Percentiles rank a stretch among this genome's conserved stretches.
These are phyloP conservation scores for Cliona cf. orientalis DNA, from an alignment of 37 sponge, comb jelly and placozoan species.

Conservation along the genomic window DNA sequence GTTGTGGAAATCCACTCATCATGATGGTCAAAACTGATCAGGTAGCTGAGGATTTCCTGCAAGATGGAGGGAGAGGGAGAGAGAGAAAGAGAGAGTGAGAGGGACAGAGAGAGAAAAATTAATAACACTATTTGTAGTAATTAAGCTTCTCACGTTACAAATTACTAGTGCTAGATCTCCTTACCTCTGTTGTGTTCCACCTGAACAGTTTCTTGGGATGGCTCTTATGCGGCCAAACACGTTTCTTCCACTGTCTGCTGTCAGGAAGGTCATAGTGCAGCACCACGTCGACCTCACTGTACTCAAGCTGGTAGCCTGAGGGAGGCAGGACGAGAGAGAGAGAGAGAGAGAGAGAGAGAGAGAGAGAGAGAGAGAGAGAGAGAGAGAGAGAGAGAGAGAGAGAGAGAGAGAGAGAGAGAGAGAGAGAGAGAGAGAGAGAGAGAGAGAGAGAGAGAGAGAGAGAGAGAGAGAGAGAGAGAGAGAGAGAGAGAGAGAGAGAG, in stretches of 20 bases:
- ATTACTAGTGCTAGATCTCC: background rate
- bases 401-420: background rate
- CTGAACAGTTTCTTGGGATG: constrained; percentile 36
- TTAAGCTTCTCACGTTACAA: background rate
- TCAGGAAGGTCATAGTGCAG: constrained; percentile 2
- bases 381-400: background rate
- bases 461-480: background rate
- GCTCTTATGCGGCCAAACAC: constrained; percentile 29
- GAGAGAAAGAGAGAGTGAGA: background rate
- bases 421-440: background rate
- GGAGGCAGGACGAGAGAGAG: background rate
- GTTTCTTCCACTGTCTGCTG: constrained; percentile 39
- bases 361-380: background rate
- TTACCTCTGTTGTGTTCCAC: constrained; percentile 53
- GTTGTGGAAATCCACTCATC: constrained; percentile 37
- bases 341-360: background rate
- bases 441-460: background rate
- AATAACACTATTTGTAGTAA: no score
- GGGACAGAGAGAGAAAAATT: background rate
- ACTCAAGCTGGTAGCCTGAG: background rate
- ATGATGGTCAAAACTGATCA: constrained; percentile 66
- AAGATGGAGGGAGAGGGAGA: background rate
- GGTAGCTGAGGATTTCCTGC: constrained; percentile 65
- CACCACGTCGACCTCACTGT: background rate
- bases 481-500: background rate